These are phyloP conservation scores for Alligator sinensis DNA, from an alignment of 2,113 vertebrate species.

Conservation along the genomic window DNA sequence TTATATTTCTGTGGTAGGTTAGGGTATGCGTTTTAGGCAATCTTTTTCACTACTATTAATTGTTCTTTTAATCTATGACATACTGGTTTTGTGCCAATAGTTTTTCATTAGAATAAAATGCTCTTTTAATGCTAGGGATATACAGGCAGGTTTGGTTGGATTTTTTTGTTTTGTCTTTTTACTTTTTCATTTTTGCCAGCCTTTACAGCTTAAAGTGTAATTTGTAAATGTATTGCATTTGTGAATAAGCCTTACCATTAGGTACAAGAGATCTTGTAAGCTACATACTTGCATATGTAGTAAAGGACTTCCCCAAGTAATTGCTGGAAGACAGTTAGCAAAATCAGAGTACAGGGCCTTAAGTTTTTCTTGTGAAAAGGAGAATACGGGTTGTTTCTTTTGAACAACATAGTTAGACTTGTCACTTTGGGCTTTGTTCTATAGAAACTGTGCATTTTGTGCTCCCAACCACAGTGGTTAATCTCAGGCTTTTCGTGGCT, in stretches of 20 bases:
- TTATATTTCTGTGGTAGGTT: constrained; percentile 92
- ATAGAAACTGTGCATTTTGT: constrained; percentile 69
- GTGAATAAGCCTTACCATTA: constrained; percentile 87
- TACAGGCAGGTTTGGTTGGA: constrained; percentile 59
- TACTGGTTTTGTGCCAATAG: constrained; percentile 85
- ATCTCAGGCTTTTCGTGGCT: constrained; percentile 68
- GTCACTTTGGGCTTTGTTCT: constrained; percentile 69
- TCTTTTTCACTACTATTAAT: constrained; percentile 82
- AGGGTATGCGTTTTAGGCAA: constrained; percentile 87
- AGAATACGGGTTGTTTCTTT: constrained; percentile 83
- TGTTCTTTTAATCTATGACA: constrained; percentile 88
- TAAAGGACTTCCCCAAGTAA: constrained; percentile 75
- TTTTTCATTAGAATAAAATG: constrained; percentile 73
- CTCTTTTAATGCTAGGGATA: constrained; percentile 68
- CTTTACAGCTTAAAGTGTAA: constrained; percentile 75
- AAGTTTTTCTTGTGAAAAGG: constrained; percentile 81
- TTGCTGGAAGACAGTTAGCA: constrained; percentile 77
- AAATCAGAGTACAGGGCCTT: constrained; percentile 81
- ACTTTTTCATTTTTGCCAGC: constrained; percentile 67
- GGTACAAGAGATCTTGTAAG: constrained; percentile 77
- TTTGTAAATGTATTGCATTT: constrained; percentile 81
- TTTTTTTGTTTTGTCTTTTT: constrained; percentile 40
- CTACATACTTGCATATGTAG: constrained; percentile 65
- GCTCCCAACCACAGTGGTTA: constrained; percentile 65
- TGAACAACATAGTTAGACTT: constrained; percentile 63